Base-by-base conservation (phyloP, 1,140 invertebrate species). In the Homalodisca vitripennis region DNA sequence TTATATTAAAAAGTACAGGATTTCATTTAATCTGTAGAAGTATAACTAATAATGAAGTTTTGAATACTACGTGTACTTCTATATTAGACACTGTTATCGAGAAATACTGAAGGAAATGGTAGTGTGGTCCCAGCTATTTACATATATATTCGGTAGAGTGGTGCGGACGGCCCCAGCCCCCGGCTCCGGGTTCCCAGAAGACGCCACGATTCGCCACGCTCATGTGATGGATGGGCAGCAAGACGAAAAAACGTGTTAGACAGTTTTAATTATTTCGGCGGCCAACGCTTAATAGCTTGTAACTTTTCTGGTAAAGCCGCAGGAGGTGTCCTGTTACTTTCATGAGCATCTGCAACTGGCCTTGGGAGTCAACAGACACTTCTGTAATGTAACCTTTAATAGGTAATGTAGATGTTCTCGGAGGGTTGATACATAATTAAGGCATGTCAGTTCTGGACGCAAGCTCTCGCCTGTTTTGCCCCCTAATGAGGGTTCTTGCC, bases 181-280 rank as follows among this genome's bases (percentile, higher is more conserved):
- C 22, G 55, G 55, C 55, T 6, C 2, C 6, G 2, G 55, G 22
- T 60, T 30, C 55, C 24, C 55, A 60, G 55, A 60, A 29, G 55
- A 60, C 55, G 14, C 2, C n/a, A 3, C 3, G 24, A 60, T 60
- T 60, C 55, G 55, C 55, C n/a, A 60, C 55, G 55, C 55, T 60
- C 22, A 26, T n/a, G 12, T 60, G 55, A 60, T 60, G 55, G 55
- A 60, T 60, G 55, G 55, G 2, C 55, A 41, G 55, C 55, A 60
- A 60, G 14, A 60, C 26, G 55, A 60, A 60, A 60, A 60, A 60
- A 60, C 55, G 55, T 60, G 55, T 60, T 60, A 60, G 55, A 60
- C 55, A 60, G 55, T 60, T 60, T 60, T 60, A 60, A 60, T 60
- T 60, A 60, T 60, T 60, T 60, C 55, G 55, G 55, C 55, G 55